Percentiles rank a stretch among this genome's conserved stretches.
Conservation (phyloP, 1,140 invertebrate genomes). For the Pachypsylla venusta region DNA sequence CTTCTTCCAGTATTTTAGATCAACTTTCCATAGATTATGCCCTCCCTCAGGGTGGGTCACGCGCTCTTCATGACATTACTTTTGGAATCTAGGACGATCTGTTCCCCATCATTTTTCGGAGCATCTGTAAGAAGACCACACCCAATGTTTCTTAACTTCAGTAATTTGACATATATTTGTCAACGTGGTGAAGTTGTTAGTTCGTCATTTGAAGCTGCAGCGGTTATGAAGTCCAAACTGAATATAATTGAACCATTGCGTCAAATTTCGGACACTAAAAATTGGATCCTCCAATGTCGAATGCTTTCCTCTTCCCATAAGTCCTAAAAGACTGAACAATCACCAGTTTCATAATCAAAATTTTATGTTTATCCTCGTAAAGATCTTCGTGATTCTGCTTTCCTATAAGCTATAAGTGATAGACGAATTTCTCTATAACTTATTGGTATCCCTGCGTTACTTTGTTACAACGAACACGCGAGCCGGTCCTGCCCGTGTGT, state of each 20-base stretch:
- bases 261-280: neutral
- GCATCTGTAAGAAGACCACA: too few relatives aligned
- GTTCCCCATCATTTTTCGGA: neutral
- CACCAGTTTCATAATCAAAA: neutral
- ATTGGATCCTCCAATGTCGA: neutral
- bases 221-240: neutral
- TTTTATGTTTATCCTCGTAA: neutral
- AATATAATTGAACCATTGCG: neutral
- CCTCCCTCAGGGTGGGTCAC: constrained; percentile 45
- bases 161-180: neutral
- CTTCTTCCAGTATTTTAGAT: constrained; percentile 31
- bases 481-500: too few relatives aligned
- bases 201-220: neutral
- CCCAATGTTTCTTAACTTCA: too few relatives aligned
- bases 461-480: too few relatives aligned
- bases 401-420: neutral
- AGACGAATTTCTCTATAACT: neutral
- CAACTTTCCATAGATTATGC: constrained; percentile 65
- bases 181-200: neutral
- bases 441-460: neutral
- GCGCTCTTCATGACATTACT: constrained; percentile 59
- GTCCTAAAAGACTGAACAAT: neutral
- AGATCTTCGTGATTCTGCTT: neutral
- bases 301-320: neutral
- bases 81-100: constrained; percentile 38